phyloP scores from a whole-genome alignment of 2,888 invertebrate species.

The Cataglyphis albicans region DNA sequence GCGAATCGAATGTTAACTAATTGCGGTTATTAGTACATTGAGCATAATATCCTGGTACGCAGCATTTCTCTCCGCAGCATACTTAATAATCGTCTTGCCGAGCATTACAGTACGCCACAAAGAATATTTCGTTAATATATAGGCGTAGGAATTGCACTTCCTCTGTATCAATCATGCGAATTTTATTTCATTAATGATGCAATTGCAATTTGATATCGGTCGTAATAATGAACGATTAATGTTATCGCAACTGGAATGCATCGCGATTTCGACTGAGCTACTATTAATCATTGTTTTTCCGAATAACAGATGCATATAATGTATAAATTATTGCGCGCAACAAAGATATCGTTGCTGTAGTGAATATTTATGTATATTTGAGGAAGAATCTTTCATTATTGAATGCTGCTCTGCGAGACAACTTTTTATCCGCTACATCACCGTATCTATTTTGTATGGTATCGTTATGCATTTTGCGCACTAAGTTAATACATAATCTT shows the following conservation, averaged over 20 bases:
- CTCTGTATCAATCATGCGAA: too few relatives aligned
- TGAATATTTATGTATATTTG: constrained; percentile 36
- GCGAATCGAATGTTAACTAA: constrained; percentile 55
- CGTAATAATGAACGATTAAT: constrained; percentile 26
- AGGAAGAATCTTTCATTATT: constrained; percentile 20
- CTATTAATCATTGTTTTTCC: constrained; percentile 7
- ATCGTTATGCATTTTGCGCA: constrained; percentile 47
- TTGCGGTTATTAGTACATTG: constrained; percentile 52
- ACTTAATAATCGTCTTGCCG: constrained; percentile 47
- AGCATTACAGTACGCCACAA: background rate
- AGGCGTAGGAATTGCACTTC: constrained; percentile 26
- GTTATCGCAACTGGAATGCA: background rate
- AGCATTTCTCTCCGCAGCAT: constrained; percentile 24
- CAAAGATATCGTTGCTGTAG: background rate
- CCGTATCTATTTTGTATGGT: constrained; percentile 26
- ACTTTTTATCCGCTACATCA: constrained; percentile 30
- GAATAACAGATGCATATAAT: background rate
- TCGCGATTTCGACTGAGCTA: background rate
- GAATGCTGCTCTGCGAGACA: constrained; percentile 1
- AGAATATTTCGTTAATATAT: constrained; percentile 41
- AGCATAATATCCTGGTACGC: constrained; percentile 34
- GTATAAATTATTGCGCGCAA: constrained; percentile 9
- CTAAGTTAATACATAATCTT: constrained; percentile 51
- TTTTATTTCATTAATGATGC: constrained; percentile 27
- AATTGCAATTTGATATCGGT: constrained; percentile 4